Evolutionary conservation across 2,797 vertebrate species (phyloP), one percentile per base, ranked within the genome.

Genomic region (Menidia menidia): DNA sequence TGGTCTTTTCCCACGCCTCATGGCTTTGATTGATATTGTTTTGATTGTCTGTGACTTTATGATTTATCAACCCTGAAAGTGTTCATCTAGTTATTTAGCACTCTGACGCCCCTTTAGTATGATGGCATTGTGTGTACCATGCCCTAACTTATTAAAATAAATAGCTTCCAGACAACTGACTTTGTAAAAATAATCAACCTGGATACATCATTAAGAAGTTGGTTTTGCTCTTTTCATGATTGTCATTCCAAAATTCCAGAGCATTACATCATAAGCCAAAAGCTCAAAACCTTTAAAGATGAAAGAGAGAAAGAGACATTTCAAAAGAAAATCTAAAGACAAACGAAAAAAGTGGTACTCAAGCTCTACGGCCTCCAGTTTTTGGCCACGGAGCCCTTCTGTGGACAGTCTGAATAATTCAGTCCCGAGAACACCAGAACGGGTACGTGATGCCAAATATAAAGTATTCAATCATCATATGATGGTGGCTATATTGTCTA

Each of bases 21-120:
- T 30, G 67, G 53, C 72, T 83, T 80, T 89, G 89, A 90, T 87
- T 81, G 86, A 90, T 71, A 79, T 70, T 79, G 81, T 81, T 88
- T 83, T 85, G 75, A 89, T 85, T 78, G 62, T 60, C 66, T 51
- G 57, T 59, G 87, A 89, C 87, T 84, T 63, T 19, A 55, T 82
- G 81, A 88, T 89, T 87, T 73, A 88, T 88, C 78, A 83, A 77
- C 39, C 59, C 74, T 84, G 64, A 64, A 65, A 63, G 0, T 62
- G 71, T 82, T 84, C 83, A 87, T 86, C 84, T 74, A 76, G 86
- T 78, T 84, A 75, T 50, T 87, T 77, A 86, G 64, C 65, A 53
- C 63, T 32, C 74, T 51, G 72, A 84, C 74, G 64, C 74, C 80
- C 73, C 56, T 52, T 75, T 75, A 79, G 77, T 71, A 82, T 74